Evolutionary conservation across 1,140 invertebrate species (phyloP).

Genomic region (Ptiloglossa arizonensis): DNA sequence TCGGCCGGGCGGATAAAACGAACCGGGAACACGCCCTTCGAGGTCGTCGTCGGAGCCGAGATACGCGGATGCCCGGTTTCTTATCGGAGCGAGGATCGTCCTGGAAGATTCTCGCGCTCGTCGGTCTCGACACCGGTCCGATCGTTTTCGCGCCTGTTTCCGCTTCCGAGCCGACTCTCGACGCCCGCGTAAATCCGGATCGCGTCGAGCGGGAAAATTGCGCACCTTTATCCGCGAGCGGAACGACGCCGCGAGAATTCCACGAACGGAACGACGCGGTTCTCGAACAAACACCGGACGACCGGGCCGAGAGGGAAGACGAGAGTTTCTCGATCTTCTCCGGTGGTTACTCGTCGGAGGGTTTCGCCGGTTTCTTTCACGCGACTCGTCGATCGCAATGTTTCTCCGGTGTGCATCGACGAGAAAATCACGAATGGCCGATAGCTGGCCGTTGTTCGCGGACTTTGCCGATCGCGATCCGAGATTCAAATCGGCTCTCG

Average conservation of each 20-base stretch:
- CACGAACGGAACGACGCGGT: constrained; percentile 16
- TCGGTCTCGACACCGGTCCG: neutral
- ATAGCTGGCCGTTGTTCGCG: constrained; percentile 30
- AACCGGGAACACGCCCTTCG: neutral
- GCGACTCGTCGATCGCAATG: too few species aligned
- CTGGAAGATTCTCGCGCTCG: neutral
- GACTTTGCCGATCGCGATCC: constrained; percentile 38
- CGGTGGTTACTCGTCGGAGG: too few species aligned
- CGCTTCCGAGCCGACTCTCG: neutral
- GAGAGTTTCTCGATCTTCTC: neutral
- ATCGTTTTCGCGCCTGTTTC: neutral
- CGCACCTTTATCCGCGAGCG: neutral
- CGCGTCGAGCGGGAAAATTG: constrained; percentile 1
- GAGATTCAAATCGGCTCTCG: constrained; percentile 44
- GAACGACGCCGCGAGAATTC: constrained; percentile 13
- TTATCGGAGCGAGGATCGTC: constrained; percentile 22
- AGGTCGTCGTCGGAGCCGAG: neutral
- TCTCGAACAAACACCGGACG: neutral
- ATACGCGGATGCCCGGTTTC: neutral
- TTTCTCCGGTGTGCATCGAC: constrained; percentile 11
- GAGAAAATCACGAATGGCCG: constrained; percentile 19
- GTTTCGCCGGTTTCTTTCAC: too few species aligned
- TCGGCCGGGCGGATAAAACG: constrained; percentile 4
- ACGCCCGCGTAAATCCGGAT: constrained; percentile 11
- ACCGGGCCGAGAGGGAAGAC: too few species aligned